Percentiles rank a stretch among this genome's conserved stretches.
phyloP scores from a whole-genome alignment of 30 jellyfish, hydroid and myxozoan genomes.

The Pelagia noctiluca region DNA sequence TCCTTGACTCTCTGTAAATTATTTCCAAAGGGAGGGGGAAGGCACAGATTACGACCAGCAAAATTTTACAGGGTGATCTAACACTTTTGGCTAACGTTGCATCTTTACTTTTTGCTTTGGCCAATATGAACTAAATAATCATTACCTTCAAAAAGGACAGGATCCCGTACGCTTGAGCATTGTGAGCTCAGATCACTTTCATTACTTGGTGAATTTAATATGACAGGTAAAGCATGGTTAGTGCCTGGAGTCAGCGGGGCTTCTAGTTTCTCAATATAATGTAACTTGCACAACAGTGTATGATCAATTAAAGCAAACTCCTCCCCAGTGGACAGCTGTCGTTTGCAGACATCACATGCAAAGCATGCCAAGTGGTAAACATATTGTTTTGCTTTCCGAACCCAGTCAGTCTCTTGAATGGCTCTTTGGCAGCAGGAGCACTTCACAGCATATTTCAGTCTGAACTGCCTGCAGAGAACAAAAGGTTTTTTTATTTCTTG shows the following conservation, averaged over 20 bases:
- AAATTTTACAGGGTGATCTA: no score
- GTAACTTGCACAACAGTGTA: slow-evolving; percentile 86
- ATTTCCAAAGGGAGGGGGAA: no score
- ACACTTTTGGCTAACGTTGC: no score
- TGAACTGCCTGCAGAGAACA: slow-evolving; percentile 71
- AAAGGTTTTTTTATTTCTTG: no score
- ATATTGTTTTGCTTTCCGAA: slow-evolving; percentile 87
- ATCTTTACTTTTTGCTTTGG: no score
- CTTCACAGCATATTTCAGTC: slow-evolving; percentile 70
- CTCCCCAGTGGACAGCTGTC: slow-evolving; percentile 97
- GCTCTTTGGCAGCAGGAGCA: slow-evolving; percentile 93
- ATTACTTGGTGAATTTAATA: slow-evolving; percentile 56
- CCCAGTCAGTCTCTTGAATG: slow-evolving; percentile 95
- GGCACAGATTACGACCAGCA: no score
- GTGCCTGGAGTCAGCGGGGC: slow-evolving; percentile 74
- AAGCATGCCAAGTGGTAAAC: slow-evolving; percentile 97
- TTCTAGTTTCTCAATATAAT: slow-evolving; percentile 91
- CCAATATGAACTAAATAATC: neutral
- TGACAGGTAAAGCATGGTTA: slow-evolving; percentile 39
- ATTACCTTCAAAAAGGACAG: slow-evolving; percentile 57
- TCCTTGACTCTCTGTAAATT: no score
- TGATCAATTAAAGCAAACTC: slow-evolving; percentile 93
- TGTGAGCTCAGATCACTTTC: slow-evolving; percentile 70
- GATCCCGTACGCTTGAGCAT: slow-evolving; percentile 48
- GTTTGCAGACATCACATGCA: slow-evolving; percentile 94